These are phyloP conservation scores for Sebastes ruberrimus DNA, from an alignment of 2,797 vertebrate genomes.

Conservation along the genomic window DNA sequence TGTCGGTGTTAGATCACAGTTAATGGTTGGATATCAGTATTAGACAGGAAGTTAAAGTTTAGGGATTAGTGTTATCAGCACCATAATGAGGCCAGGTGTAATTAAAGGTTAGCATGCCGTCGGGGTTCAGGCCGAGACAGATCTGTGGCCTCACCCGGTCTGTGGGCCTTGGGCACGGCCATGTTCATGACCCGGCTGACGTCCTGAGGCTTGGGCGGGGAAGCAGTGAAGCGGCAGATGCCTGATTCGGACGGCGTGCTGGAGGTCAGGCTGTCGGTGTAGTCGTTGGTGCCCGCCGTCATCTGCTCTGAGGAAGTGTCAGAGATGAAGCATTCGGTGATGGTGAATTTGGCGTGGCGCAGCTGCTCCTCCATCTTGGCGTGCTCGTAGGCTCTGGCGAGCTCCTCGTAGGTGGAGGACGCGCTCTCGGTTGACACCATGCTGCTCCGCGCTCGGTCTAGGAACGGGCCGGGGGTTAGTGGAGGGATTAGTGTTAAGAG, in stretches of 20 bases:
- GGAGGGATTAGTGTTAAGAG: slow-evolving; percentile 41
- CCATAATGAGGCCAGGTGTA: background rate
- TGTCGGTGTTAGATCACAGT: slow-evolving; percentile 1
- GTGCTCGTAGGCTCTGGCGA: slow-evolving; percentile 97
- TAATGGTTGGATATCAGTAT: slow-evolving; percentile 1
- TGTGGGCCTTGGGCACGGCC: slow-evolving; percentile 97
- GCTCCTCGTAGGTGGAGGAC: slow-evolving; percentile 97
- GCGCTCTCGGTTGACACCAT: slow-evolving; percentile 99
- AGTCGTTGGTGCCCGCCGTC: slow-evolving; percentile 97
- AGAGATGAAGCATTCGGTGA: slow-evolving; percentile 99
- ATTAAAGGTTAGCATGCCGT: background rate
- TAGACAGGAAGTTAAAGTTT: slow-evolving; percentile 8
- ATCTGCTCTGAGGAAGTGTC: slow-evolving; percentile 98
- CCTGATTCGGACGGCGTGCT: slow-evolving; percentile 99
- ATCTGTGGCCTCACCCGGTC: slow-evolving; percentile 89
- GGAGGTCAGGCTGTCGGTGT: slow-evolving; percentile 98
- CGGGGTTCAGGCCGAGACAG: background rate
- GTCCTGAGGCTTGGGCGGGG: slow-evolving; percentile 97
- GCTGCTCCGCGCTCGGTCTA: slow-evolving; percentile 96
- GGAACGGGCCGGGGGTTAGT: slow-evolving; percentile 38
- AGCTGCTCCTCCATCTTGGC: slow-evolving; percentile 99
- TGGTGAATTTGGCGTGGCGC: slow-evolving; percentile 97
- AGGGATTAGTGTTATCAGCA: slow-evolving; percentile 11
- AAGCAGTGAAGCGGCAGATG: slow-evolving; percentile 98
- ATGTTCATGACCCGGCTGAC: slow-evolving; percentile 95